Evolutionary conservation across 2,888 invertebrate species (phyloP).

Genomic region (Seira musarum): DNA sequence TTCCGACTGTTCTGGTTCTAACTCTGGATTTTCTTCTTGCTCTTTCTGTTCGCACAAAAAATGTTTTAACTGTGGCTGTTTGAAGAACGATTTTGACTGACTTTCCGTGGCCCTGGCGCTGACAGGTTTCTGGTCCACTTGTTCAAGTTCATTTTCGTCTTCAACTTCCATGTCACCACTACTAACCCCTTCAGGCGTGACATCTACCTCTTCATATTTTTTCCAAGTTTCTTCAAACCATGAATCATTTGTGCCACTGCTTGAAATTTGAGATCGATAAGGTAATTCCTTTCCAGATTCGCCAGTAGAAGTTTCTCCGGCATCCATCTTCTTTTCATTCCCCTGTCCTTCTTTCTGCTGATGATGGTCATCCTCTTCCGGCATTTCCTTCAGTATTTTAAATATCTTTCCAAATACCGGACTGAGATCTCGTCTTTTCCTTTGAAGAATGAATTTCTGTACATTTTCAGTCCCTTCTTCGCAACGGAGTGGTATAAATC

Average conservation of each 20-base stretch:
- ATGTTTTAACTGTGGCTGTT: too few relatives aligned
- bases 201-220: neutral
- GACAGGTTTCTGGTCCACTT: too few relatives aligned
- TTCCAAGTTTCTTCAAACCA: neutral
- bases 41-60: too few relatives aligned
- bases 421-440: slow-evolving; percentile 45
- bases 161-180: too few relatives aligned
- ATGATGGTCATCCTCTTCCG: neutral
- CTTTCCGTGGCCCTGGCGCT: too few relatives aligned
- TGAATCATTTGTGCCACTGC: neutral
- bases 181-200: neutral
- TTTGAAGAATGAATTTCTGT: neutral
- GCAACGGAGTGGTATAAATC: slow-evolving; percentile 28
- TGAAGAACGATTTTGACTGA: too few relatives aligned
- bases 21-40: too few relatives aligned
- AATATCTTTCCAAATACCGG: slow-evolving; percentile 31
- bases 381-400: neutral
- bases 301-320: too few relatives aligned
- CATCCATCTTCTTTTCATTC: neutral
- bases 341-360: neutral
- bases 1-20: too few relatives aligned
- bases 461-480: neutral
- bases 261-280: neutral
- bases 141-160: too few relatives aligned
- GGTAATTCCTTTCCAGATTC: too few relatives aligned